Conservation (phyloP, 2,888 invertebrate species). For the Thymelicus lineola region DNA sequence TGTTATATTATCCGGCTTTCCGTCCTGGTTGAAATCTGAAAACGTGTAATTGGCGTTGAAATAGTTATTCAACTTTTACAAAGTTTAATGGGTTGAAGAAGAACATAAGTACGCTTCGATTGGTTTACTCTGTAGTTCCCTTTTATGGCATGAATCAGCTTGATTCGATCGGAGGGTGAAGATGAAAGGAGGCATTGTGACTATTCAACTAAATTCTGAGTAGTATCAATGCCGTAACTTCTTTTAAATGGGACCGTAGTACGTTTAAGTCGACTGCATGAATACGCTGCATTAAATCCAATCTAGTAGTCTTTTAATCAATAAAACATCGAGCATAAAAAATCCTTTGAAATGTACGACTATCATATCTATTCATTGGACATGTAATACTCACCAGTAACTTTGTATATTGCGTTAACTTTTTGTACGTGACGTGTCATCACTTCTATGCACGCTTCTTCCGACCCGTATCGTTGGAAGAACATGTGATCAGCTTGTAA, state of each 20-base stretch:
- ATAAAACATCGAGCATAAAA: too few species aligned
- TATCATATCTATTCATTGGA: not conserved
- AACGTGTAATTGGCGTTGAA: constrained; percentile 40
- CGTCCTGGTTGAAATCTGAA: constrained; percentile 96
- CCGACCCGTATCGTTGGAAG: constrained; percentile 96
- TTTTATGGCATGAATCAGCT: not conserved
- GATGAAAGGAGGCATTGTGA: too few species aligned
- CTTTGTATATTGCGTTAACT: constrained; percentile 95
- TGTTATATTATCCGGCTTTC: constrained; percentile 95
- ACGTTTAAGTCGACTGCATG: too few species aligned
- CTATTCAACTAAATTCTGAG: too few species aligned
- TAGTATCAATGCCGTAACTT: too few species aligned
- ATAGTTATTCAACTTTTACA: constrained; percentile 1
- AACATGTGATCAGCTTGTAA: constrained; percentile 98
- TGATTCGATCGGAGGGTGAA: not conserved
- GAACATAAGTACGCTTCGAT: not conserved
- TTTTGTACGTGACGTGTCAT: constrained; percentile 97
- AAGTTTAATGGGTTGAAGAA: not conserved
- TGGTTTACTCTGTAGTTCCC: not conserved
- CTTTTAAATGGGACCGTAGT: too few species aligned
- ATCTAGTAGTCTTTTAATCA: too few species aligned
- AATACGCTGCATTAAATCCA: too few species aligned
- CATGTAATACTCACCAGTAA: constrained; percentile 86
- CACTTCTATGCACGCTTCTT: constrained; percentile 97
- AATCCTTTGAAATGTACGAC: too few species aligned